Base-by-base conservation (phyloP, 2,113 vertebrate genomes). In the Urocynchramus pylzowi region DNA sequence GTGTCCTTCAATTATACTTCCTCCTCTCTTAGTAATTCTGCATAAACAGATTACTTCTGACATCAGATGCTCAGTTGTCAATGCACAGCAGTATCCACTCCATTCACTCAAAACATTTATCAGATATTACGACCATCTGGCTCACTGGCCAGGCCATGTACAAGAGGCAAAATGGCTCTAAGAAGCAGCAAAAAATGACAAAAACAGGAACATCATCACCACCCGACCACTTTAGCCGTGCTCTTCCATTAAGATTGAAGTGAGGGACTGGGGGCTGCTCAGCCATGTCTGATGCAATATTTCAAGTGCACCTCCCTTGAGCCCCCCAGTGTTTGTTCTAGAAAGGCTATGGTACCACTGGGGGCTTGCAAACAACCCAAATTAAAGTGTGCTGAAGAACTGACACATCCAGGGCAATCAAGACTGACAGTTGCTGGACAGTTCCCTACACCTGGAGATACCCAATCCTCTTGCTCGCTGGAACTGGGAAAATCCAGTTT, bases 91-190 rank as follows among this genome's bases (percentile, higher is more conserved):
- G 59, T 35, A 89, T 52, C 60, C 41, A 53, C 28, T 73, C 50
- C 44, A 35, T 78, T 87, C 50, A 31, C 64, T 59, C 52, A 59
- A 84, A 96, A 70, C 16, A 81, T 91, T 95, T 93, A 78, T 89
- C 68, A 86, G 73, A 65, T 93, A 87, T 93, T 94, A 84, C 39
- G 47, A 84, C 87, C 87, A 93, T 81, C 96, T 96, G 91, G 52
- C 61, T 64, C 18, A 17, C 39, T 90, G 84, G 52, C 26, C 87
- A 78, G 54, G 9, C 28, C 17, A 18, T 16, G 20, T 35, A 33
- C 13, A 63, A 45, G 56, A 81, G 33, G 7, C 9, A 56, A 53
- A 92, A 84, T n/a, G 6, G 16, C 6, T 59, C 19, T 65, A 77
- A 69, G 59, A 77, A 31, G 9, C 30, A 70, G 14, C 7, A 81